Evolutionary conservation across 2,797 vertebrate genomes (phyloP).

Genomic region (Odontamblyopus rebecca): DNA sequence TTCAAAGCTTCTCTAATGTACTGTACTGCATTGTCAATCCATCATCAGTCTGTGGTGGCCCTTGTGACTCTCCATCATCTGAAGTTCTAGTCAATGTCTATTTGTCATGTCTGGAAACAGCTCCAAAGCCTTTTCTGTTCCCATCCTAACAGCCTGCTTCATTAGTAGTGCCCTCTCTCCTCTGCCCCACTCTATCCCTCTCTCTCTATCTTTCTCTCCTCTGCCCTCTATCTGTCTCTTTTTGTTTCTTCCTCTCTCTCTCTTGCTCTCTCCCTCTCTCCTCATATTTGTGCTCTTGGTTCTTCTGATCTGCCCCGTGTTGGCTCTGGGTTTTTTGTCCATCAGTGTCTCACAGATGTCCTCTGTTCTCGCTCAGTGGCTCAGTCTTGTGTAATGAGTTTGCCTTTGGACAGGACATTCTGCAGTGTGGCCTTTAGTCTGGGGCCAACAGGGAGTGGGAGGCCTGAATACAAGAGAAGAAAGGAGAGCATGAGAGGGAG

Average conservation of each 20-base stretch:
- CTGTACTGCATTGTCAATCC: neutral
- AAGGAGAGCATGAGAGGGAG: slow-evolving; percentile 26
- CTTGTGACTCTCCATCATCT: slow-evolving; percentile 7
- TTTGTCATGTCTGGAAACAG: slow-evolving; percentile 34
- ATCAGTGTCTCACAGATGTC: slow-evolving; percentile 55
- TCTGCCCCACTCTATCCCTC: slow-evolving; percentile 20
- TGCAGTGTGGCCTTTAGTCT: slow-evolving; percentile 55
- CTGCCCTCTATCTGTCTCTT: no score
- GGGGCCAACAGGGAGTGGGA: slow-evolving; percentile 33
- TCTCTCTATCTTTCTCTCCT: slow-evolving; percentile 1
- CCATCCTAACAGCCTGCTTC: slow-evolving; percentile 46
- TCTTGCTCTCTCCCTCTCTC: slow-evolving; percentile 29
- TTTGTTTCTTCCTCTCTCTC: no score
- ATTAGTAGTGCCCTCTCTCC: slow-evolving; percentile 27
- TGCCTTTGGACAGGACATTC: slow-evolving; percentile 53
- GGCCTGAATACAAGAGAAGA: slow-evolving; percentile 36
- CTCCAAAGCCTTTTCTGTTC: slow-evolving; percentile 31
- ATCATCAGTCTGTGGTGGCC: neutral
- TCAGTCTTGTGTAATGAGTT: slow-evolving; percentile 58
- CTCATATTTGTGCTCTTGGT: slow-evolving; percentile 36
- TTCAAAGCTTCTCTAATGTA: neutral
- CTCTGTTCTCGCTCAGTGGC: slow-evolving; percentile 59
- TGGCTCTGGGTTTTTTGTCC: slow-evolving; percentile 45
- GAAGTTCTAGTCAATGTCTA: slow-evolving; percentile 8
- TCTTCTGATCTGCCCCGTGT: slow-evolving; percentile 44